Evolutionary conservation across 2,113 vertebrate species (phyloP), one percentile per base, ranked within the genome.

Genomic region (Myxocyprinus asiaticus): DNA sequence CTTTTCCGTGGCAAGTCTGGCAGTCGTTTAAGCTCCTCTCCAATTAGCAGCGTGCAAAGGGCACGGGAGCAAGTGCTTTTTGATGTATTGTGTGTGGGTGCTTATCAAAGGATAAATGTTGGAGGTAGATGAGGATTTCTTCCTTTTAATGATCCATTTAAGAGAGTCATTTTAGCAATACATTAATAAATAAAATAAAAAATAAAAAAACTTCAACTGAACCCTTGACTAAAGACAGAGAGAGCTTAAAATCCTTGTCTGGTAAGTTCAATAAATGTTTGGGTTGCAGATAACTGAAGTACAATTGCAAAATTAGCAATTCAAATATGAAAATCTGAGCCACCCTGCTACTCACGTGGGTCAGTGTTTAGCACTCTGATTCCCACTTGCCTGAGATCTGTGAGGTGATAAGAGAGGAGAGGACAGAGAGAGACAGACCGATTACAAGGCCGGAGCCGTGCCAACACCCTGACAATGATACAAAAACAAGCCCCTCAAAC

Each of bases 371-470:
- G 50, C 64, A 56, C 64, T 65, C 15, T 70, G 63, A 63, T 78
- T 81, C 78, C 75, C 53, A 56, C 68, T 81, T 78, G 74, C 75
- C 75, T 64, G 79, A 67, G 78, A 15, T 76, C 71, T 84, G 82
- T 80, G 75, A 74, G 68, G 63, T 84, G 82, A 84, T 81, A 84
- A 84, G 79, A 78, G 75, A 74, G 48, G 56, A 81, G 75, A 56
- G 78, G 50, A 84, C 78, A 81, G 50, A 68, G 58, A 75, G 56
- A 81, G 82, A 84, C 82, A 84, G 69, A 50, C 68, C 79, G 74
- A 84, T 84, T 84, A 81, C 78, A 78, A 53, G 67, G 58, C 63
- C 56, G 43, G 44, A 65, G 78, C 64, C 17, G 68, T n/a, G 63
- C 68, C 69, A 80, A 74, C 82, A 78, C n/a, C 45, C 15, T 9